Percentiles rank a stretch among this genome's conserved stretches.
phyloP scores from a whole-genome alignment of 2,797 vertebrate genomes.

The Melanotaenia maccullochi region DNA sequence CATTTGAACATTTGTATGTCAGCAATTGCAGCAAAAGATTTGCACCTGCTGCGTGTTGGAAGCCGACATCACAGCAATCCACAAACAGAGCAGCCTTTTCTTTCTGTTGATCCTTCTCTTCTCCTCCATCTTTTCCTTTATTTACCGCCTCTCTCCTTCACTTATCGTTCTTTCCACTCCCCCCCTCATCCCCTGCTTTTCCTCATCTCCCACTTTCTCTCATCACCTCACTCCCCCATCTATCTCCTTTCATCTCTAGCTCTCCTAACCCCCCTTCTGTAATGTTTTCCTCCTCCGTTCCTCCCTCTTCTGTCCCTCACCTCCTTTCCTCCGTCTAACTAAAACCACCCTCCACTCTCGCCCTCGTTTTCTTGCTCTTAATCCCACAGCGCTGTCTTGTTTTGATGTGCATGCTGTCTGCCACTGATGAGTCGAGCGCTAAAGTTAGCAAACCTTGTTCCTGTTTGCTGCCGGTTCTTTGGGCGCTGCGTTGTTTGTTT shows the following conservation, averaged over 20 bases:
- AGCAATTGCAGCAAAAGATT: conserved; percentile 20
- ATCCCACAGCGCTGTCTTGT: conserved; percentile 50
- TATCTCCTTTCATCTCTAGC: not conserved
- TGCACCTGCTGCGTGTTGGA: conserved; percentile 20
- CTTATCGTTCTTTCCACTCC: too few relatives aligned
- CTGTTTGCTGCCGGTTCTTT: conserved; percentile 51
- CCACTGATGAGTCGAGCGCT: conserved; percentile 52
- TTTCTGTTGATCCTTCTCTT: too few relatives aligned
- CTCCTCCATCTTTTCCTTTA: not conserved
- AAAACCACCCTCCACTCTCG: not conserved
- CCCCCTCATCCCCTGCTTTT: too few relatives aligned
- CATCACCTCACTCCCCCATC: not conserved
- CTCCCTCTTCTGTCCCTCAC: not conserved
- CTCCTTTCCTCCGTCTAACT: not conserved
- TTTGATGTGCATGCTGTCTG: conserved; percentile 34
- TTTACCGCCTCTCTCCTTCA: not conserved
- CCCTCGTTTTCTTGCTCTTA: conserved; percentile 41
- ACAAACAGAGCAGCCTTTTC: not conserved
- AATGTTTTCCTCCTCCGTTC: conserved; percentile 11
- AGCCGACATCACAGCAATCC: not conserved
- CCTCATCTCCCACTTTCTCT: not conserved
- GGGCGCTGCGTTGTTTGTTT: conserved; percentile 58
- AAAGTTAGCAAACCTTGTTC: conserved; percentile 56
- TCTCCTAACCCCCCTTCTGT: not conserved
- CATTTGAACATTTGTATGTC: conserved; percentile 35